Evolutionary conservation across 1,140 invertebrate species (phyloP).

Genomic region (Drosophila orosa): DNA sequence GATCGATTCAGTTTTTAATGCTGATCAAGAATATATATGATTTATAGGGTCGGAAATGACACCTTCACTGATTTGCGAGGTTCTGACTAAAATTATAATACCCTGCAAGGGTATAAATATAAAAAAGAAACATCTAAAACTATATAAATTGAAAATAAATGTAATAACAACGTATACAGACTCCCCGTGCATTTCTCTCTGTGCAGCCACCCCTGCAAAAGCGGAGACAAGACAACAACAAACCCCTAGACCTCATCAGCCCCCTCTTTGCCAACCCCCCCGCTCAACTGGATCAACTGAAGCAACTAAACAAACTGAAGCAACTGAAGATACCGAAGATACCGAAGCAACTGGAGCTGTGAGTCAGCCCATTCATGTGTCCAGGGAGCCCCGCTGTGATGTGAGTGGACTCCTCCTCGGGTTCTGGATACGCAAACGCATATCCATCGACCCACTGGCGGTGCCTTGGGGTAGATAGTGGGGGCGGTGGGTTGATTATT

Average conservation of each 20-base stretch:
- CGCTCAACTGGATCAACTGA: background rate
- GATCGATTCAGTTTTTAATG: too few species aligned
- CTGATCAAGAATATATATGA: too few species aligned
- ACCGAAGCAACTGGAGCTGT: background rate
- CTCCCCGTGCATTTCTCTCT: background rate
- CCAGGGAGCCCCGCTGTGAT: background rate
- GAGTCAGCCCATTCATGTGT: constrained; percentile 37
- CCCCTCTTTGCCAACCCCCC: background rate
- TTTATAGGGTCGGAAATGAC: too few species aligned
- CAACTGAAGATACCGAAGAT: too few species aligned
- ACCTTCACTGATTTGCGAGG: too few species aligned
- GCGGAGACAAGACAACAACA: background rate
- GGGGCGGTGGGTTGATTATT: constrained; percentile 35
- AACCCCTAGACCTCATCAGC: background rate
- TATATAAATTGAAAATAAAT: background rate
- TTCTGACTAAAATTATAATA: too few species aligned
- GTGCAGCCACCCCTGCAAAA: background rate
- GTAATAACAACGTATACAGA: background rate
- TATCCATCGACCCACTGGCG: constrained; percentile 16
- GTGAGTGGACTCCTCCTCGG: constrained; percentile 16
- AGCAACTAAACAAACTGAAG: background rate
- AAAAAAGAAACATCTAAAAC: too few species aligned
- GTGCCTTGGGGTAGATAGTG: background rate
- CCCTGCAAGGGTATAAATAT: too few species aligned
- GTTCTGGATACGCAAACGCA: constrained; percentile 19